These are phyloP conservation scores for Elaphurus davidianus DNA, from an alignment of 2,113 vertebrate species.

Conservation along the genomic window DNA sequence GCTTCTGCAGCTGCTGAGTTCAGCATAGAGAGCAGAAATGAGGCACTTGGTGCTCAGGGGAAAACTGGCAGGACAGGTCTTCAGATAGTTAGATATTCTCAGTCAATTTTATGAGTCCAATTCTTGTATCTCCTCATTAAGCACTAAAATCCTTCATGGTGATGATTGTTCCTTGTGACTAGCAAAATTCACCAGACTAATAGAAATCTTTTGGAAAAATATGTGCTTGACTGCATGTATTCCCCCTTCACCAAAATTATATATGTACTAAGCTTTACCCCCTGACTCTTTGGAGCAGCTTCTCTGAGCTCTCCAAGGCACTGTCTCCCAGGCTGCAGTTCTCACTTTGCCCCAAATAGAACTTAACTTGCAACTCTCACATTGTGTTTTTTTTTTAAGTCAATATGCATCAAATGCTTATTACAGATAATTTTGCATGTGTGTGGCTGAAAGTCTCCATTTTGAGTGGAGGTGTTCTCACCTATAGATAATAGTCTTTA, in stretches of 20 bases:
- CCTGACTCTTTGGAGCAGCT: background rate
- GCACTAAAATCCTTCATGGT: background rate
- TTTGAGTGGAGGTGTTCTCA: background rate
- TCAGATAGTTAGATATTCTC: background rate
- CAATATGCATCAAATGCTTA: background rate
- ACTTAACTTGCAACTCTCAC: background rate
- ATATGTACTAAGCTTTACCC: background rate
- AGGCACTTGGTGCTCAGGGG: background rate
- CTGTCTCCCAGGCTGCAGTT: background rate
- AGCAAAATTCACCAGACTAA: background rate
- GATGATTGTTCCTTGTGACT: background rate
- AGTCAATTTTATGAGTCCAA: background rate
- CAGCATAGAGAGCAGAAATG: background rate
- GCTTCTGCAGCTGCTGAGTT: background rate
- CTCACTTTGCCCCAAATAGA: background rate
- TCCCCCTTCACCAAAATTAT: background rate
- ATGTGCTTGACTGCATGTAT: background rate
- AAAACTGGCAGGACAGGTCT: background rate
- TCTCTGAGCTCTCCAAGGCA: background rate
- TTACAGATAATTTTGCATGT: fast-evolving
- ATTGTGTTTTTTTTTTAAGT: background rate
- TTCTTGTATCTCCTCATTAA: background rate
- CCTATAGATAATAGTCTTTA: background rate
- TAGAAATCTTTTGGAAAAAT: background rate
- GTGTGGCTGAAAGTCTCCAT: background rate